Evolutionary conservation across 2,113 vertebrate genomes (phyloP).

Genomic region (Hylia prasina): DNA sequence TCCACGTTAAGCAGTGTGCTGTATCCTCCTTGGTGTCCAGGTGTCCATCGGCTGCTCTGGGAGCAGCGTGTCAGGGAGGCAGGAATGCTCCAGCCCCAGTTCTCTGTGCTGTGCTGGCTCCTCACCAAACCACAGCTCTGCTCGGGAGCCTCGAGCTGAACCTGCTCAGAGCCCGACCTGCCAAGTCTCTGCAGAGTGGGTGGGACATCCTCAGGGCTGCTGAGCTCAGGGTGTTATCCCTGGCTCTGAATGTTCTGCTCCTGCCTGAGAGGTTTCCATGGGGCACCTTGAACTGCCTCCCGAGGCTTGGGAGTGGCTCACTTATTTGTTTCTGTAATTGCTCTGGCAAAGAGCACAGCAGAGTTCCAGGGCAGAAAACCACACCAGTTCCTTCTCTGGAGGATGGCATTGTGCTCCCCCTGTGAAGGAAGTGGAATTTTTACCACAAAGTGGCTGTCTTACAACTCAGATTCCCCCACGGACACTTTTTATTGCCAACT

Average conservation of each 20-base stretch:
- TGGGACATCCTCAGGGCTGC: background rate
- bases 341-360: background rate
- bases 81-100: background rate
- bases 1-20: background rate
- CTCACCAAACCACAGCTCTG: accelerated
- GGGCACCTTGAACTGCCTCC: background rate
- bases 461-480: background rate
- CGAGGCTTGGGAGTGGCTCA: background rate
- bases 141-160: background rate
- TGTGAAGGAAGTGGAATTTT: background rate
- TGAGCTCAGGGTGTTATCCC: background rate
- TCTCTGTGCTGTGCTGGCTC: background rate
- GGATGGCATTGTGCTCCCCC: background rate
- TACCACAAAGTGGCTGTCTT: background rate
- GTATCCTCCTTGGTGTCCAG: background rate
- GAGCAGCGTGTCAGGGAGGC: background rate
- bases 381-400: accelerated
- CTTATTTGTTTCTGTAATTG: background rate
- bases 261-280: background rate
- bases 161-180: no score
- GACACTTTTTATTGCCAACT: background rate
- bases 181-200: background rate
- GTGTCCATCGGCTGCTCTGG: background rate
- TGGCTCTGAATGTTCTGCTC: background rate
- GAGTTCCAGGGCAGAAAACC: background rate